A percentile compares a stretch with the other conserved stretches of the same genome.
These are phyloP conservation scores for Idaea aversata DNA, from an alignment of 2,888 invertebrate species.

Conservation along the genomic window DNA sequence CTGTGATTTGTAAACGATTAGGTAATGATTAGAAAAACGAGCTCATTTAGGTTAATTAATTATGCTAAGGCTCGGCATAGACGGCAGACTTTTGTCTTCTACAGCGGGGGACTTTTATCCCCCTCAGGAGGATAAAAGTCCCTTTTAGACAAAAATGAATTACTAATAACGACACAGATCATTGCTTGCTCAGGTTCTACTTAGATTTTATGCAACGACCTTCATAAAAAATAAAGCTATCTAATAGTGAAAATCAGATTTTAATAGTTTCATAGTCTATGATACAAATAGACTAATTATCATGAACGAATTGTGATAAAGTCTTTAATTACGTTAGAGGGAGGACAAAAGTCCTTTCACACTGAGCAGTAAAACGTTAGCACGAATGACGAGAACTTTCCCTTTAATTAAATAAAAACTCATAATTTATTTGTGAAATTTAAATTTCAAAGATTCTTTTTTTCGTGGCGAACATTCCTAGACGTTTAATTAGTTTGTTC, in stretches of 20 bases:
- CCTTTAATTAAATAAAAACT: background rate
- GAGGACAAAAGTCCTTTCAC: background rate
- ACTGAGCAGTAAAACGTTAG: background rate
- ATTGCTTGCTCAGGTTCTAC: too few relatives aligned
- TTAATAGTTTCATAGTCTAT: too few relatives aligned
- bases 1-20: constrained; percentile 61
- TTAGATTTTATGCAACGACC: too few relatives aligned
- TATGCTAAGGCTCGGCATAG: background rate
- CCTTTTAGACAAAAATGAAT: too few relatives aligned
- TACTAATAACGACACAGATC: too few relatives aligned
- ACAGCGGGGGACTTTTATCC: background rate
- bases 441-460: background rate
- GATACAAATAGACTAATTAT: too few relatives aligned
- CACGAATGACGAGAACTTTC: background rate
- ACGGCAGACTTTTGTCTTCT: background rate
- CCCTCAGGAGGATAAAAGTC: too few relatives aligned
- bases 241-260: too few relatives aligned
- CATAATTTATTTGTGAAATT: background rate
- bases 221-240: too few relatives aligned
- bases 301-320: too few relatives aligned
- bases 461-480: background rate
- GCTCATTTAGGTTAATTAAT: background rate
- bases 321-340: too few relatives aligned
- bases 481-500: background rate
- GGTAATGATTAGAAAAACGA: background rate